Conservation (phyloP, 2,888 invertebrate species). For the Dendrolimus pini region DNA sequence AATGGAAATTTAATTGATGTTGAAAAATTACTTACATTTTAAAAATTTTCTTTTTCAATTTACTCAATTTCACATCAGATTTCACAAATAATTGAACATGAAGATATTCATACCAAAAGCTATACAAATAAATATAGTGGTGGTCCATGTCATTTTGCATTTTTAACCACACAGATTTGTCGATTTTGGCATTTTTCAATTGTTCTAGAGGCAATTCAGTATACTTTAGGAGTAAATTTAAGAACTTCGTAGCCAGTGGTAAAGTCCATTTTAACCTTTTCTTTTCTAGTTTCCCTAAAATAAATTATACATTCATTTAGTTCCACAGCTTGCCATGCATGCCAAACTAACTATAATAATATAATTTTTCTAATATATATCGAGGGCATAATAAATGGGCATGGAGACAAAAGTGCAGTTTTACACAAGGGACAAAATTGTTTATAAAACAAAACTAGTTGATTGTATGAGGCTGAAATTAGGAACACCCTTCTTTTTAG, state of each 20-base stretch:
- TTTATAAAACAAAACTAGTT: too few relatives aligned
- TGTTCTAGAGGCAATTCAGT: constrained; percentile 34
- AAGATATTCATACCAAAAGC: constrained; percentile 45
- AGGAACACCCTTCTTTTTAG: too few relatives aligned
- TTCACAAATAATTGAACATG: constrained; percentile 54
- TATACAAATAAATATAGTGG: constrained; percentile 31
- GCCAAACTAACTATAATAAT: too few relatives aligned
- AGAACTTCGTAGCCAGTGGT: constrained; percentile 37
- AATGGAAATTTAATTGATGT: too few relatives aligned
- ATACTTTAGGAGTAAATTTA: constrained; percentile 38
- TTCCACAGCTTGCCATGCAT: too few relatives aligned
- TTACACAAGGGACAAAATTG: too few relatives aligned
- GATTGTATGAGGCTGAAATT: too few relatives aligned
- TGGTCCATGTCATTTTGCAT: constrained; percentile 40
- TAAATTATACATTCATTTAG: not conserved
- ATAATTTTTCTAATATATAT: too few relatives aligned
- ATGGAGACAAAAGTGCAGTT: too few relatives aligned
- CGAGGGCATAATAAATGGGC: too few relatives aligned
- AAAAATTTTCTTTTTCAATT: constrained; percentile 34
- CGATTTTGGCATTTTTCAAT: constrained; percentile 41
- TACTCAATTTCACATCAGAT: constrained; percentile 36
- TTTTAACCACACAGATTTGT: constrained; percentile 42
- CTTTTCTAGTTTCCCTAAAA: constrained; percentile 31
- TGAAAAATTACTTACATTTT: constrained; percentile 34
- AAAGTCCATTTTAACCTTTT: constrained; percentile 44